Evolutionary conservation across 2,113 vertebrate species (phyloP).

Genomic region (Formicarius rufipectus): DNA sequence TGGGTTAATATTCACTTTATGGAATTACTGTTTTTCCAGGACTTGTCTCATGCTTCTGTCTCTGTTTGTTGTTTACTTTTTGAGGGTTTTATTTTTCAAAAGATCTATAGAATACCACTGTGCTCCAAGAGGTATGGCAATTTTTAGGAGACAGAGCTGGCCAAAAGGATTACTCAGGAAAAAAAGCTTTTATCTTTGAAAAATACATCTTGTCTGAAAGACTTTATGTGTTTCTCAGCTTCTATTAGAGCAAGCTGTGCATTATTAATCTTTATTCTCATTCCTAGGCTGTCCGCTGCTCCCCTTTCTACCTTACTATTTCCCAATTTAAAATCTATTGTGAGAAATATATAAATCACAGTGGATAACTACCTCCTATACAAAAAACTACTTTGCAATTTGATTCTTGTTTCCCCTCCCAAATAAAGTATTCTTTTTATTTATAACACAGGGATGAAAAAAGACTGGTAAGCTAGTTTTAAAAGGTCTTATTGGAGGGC

Average conservation of each 20-base stretch:
- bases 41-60: not conserved
- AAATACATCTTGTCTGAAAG: not conserved
- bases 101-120: not conserved
- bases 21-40: not conserved
- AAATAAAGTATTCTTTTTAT: not conserved
- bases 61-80: not conserved
- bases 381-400: not conserved
- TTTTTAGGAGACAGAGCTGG: not conserved
- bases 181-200: not conserved
- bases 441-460: not conserved
- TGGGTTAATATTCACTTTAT: not conserved
- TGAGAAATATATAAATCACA: not conserved
- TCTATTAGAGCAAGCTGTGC: not conserved
- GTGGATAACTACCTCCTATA: not conserved
- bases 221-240: not conserved
- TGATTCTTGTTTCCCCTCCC: not conserved
- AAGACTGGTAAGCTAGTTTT: not conserved
- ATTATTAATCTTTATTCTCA: not conserved
- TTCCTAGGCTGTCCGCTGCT: not conserved
- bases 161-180: not conserved
- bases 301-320: not conserved
- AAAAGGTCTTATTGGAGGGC: not conserved
- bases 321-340: not conserved
- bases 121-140: not conserved
- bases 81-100: not conserved